These are phyloP conservation scores for Drosophila kokeensis DNA, from an alignment of 2,888 invertebrate species.

Conservation along the genomic window DNA sequence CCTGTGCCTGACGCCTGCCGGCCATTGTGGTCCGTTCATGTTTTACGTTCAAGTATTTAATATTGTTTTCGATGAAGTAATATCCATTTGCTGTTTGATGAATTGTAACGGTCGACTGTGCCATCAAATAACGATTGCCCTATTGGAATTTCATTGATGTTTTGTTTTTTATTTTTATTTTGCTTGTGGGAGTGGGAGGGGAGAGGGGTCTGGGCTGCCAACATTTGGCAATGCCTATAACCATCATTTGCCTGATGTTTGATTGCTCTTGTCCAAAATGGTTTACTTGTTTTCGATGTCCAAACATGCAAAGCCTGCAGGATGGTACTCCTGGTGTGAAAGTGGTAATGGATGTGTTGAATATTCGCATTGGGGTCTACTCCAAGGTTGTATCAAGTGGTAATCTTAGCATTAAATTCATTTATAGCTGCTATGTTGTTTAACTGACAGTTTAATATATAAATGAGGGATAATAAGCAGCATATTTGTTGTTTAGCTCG, in stretches of 20 bases:
- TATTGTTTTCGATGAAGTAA: conserved; percentile 79
- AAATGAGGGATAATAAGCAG: not conserved
- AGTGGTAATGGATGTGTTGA: conserved; percentile 31
- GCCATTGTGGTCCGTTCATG: conserved; percentile 44
- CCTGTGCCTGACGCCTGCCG: conserved; percentile 27
- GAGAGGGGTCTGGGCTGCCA: conserved; percentile 16
- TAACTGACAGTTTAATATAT: not conserved
- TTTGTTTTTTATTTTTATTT: conserved; percentile 5
- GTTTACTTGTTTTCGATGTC: conserved; percentile 14
- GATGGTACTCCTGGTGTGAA: conserved; percentile 33
- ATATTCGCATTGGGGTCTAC: conserved; percentile 3
- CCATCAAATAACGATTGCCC: conserved; percentile 64
- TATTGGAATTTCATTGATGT: conserved; percentile 69
- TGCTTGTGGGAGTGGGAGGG: not conserved
- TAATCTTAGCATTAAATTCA: conserved; percentile 11
- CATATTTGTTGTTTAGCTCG: not conserved
- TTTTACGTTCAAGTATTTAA: conserved; percentile 76
- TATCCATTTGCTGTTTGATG: conserved; percentile 78
- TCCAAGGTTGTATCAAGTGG: not conserved
- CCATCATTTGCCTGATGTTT: conserved; percentile 30
- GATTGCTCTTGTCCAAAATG: conserved; percentile 37
- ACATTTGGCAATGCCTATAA: conserved; percentile 10
- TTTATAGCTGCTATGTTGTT: not conserved
- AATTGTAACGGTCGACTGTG: conserved; percentile 68
- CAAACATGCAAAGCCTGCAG: conserved; percentile 29